These are phyloP conservation scores for Lacerta agilis DNA, from an alignment of 2,797 vertebrate genomes.

Conservation along the genomic window DNA sequence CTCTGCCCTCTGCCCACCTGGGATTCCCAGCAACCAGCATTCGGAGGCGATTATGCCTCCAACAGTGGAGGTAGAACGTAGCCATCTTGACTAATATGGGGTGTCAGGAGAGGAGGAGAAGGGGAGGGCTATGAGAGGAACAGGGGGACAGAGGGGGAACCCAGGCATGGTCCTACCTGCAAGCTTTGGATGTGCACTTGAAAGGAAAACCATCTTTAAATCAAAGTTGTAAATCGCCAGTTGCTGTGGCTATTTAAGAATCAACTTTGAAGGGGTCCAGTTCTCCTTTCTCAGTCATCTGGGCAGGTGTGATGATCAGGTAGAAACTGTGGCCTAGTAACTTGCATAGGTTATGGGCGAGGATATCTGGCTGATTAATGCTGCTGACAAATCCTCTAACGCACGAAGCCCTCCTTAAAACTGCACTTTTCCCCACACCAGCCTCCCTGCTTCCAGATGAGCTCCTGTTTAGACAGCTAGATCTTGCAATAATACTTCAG, in stretches of 20 bases:
- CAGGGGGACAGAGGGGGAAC: neutral
- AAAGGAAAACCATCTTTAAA: neutral
- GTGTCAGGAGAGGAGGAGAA: neutral
- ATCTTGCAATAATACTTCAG: neutral
- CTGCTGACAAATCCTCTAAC: neutral
- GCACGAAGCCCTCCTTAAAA: neutral
- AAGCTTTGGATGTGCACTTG: neutral
- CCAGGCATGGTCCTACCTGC: neutral
- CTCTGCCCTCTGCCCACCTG: no score
- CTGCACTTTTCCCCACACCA: neutral
- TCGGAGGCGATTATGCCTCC: no score
- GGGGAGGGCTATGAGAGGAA: no score
- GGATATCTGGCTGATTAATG: neutral
- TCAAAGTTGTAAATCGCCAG: neutral
- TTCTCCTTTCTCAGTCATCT: neutral
- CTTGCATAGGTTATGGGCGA: neutral
- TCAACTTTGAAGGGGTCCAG: no score
- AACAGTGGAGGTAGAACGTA: no score
- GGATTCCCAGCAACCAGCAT: no score
- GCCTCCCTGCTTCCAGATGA: neutral
- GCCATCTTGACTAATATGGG: no score
- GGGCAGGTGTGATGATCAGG: neutral
- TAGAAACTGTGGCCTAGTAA: neutral
- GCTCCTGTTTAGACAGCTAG: no score
- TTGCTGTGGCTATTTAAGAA: neutral